Base-by-base conservation (phyloP, 1,140 invertebrate genomes). In the Ceratitis capitata region DNA sequence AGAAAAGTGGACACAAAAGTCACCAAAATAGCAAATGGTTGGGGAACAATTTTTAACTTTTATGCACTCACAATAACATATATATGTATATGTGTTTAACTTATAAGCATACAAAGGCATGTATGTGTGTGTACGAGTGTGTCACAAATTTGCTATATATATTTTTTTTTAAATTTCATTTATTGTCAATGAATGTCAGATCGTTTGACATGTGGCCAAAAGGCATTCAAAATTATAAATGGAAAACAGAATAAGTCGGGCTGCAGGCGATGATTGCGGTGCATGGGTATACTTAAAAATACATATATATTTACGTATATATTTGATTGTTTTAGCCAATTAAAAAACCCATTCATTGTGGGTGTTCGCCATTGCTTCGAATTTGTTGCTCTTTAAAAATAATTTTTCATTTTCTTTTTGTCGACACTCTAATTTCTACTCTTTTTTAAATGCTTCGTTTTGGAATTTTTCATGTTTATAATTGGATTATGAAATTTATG, bases 101-200 rank as follows among this genome's bases (percentile, higher is more conserved):
- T 42, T 26, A 6, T 26, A 78, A 16, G 23, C 51, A 64, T 14
- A 35, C 51, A 4, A 6, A 16, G 7, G 10, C 45, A 9, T 74
- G 39, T 42, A 10, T 74, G 16, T 45, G 35, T 74, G 39, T 26
- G 19, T 78, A 7, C 10, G 69, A 5, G n/a, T 26, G 29, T 78
- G 69, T 47, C 69, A 47, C 69, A 78, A 78, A 78, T 78, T 78
- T 78, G 69, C 69, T 23, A 78, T 78, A n/a, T n/a, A n/a, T n/a
- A n/a, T n/a, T n/a, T n/a, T n/a, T 45, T 78, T 64, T 56, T 78
- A 78, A 78, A 26, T 47, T 45, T 78, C 39, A 78, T 42, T 78
- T 78, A 39, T 78, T 78, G 69, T 78, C 69, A 78, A 78, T 78
- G 69, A 78, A 78, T 78, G 69, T 78, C 69, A 78, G 39, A n/a